Conservation (phyloP, 2,113 vertebrate species). For the Jaculus jaculus region DNA sequence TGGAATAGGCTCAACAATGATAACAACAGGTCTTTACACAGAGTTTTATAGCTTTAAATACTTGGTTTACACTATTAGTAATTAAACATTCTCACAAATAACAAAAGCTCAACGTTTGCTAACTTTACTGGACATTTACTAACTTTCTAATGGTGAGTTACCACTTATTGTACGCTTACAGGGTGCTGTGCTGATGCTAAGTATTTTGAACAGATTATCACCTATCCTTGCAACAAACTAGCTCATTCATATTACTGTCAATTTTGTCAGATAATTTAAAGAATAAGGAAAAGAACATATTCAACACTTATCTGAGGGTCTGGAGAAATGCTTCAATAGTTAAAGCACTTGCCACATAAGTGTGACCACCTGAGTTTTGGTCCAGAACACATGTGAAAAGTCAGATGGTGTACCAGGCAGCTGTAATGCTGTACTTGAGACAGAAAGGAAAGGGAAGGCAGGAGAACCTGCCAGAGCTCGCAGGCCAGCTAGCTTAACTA, state of each 20-base stretch:
- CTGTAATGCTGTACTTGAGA: too few relatives aligned
- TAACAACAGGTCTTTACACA: not conserved
- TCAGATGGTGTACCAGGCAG: too few relatives aligned
- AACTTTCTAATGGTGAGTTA: not conserved
- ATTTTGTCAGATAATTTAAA: slow-evolving; percentile 7
- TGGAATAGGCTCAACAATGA: not conserved
- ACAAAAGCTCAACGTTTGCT: not conserved
- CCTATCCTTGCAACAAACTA: not conserved
- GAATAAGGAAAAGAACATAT: slow-evolving; percentile 33
- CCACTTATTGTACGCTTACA: not conserved
- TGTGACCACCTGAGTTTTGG: too few relatives aligned
- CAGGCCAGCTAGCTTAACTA: too few relatives aligned
- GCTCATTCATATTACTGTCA: not conserved
- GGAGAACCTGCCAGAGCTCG: too few relatives aligned
- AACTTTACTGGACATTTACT: not conserved
- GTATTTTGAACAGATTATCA: not conserved
- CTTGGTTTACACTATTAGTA: not conserved
- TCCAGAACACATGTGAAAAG: too few relatives aligned
- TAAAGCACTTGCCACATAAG: too few relatives aligned
- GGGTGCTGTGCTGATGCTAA: not conserved
- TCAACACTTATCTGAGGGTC: not conserved
- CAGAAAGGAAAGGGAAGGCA: too few relatives aligned
- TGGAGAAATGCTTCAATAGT: too few relatives aligned
- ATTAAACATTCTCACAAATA: not conserved
- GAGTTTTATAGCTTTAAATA: not conserved